Base-by-base conservation (phyloP, 1,140 invertebrate genomes). In the Potamilus streckersoni region DNA sequence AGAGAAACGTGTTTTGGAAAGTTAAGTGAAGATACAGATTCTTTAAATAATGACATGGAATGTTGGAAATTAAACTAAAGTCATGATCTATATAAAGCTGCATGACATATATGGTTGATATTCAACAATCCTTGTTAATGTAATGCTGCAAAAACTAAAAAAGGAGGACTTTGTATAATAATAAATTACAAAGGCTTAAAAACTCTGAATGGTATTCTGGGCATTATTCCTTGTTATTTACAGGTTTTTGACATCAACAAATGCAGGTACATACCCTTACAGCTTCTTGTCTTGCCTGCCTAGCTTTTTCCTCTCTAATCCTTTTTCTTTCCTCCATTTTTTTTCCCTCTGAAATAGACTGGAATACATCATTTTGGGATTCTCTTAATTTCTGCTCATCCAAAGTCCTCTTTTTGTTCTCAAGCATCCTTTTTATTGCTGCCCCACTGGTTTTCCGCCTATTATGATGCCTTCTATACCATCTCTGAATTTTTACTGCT, bases 401-500 rank as follows among this genome's bases (percentile, higher is more conserved):
- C 27, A 69, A 69, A 55, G 81, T 75, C 62, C 83, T 60, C 78
- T 82, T 84, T 70, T 89, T 89, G 73, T 86, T 83, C 23, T 79
- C 76, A 61, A 90, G 64, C 64, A 90, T 64, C 69, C 86, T 73
- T 70, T 82, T 84, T 65, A 90, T 76, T 0, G 88, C 86, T n/a
- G 87, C 86, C 56, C 85, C 74, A 27, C 81, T 82, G 19, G 84
- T 84, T 61, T 78, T 82, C 57, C 71, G 63, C 49, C 83, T 73
- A 5, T 70, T 77, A 49, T 64, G 60, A 63, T 72, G 84, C 59
- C 83, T 74, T 60, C 83, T 67, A 73, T 76, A 89, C 80, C 84
- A 88, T 19, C 72, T 74, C 80, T 90, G 89, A 31, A 90, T 90
- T 76, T 84, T 84, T 13, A 77, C 82, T 20, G 89, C 89, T 49